Evolutionary conservation across 2,888 invertebrate species (phyloP).

Genomic region (Pseudanteris insignis): DNA sequence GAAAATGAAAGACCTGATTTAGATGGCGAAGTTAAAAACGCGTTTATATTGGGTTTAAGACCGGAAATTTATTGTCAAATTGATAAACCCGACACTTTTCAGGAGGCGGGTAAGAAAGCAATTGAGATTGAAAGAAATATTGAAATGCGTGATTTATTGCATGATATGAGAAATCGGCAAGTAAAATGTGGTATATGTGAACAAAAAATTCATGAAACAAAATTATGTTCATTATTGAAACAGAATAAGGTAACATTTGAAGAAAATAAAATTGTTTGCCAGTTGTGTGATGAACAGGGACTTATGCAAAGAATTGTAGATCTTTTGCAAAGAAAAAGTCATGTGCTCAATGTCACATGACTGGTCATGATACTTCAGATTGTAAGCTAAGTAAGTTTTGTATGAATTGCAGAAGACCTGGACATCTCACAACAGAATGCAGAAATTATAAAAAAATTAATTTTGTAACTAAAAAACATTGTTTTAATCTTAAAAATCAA

Average conservation of each 20-base stretch:
- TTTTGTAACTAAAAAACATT: no score
- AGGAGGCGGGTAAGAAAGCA: not conserved
- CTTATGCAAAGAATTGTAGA: slow-evolving; percentile 2
- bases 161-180: not conserved
- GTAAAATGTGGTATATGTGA: slow-evolving; percentile 6
- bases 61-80: not conserved
- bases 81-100: not conserved
- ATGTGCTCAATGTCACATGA: not conserved
- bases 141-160: not conserved
- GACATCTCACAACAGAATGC: not conserved
- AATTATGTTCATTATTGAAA: slow-evolving; percentile 1
- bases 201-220: slow-evolving; percentile 2
- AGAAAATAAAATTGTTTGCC: not conserved
- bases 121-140: not conserved
- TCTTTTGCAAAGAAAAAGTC: no score
- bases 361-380: not conserved
- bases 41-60: slow-evolving; percentile 1
- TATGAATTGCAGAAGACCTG: not conserved
- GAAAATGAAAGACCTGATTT: not conserved
- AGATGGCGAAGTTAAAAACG: not conserved
- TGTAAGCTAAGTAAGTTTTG: not conserved
- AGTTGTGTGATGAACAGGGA: slow-evolving; percentile 1
- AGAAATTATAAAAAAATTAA: no score
- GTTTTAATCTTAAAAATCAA: no score
- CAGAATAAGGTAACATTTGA: not conserved